Evolutionary conservation across 1,140 invertebrate species (phyloP).

Genomic region (Kradibia gibbosae): DNA sequence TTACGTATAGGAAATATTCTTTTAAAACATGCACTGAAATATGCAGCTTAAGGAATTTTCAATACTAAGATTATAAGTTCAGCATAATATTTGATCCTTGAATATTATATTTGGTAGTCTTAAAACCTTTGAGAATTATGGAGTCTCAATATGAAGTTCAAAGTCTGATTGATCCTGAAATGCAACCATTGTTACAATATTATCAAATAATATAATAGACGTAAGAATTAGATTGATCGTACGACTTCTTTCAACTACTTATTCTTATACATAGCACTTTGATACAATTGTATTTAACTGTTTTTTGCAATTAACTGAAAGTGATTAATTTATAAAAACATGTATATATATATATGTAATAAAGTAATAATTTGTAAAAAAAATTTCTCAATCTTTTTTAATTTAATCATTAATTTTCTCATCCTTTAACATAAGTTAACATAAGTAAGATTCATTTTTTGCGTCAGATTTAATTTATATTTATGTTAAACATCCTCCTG

Average conservation of each 20-base stretch:
- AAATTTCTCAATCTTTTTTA: too few species aligned
- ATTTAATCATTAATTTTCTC: too few species aligned
- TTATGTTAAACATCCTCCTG: neutral
- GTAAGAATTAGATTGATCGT: neutral
- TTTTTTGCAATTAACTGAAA: too few species aligned
- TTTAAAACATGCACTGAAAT: slow-evolving; percentile 3
- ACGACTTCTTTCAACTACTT: too few species aligned
- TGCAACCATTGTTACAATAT: neutral
- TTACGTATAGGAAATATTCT: too few species aligned
- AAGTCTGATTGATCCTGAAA: neutral
- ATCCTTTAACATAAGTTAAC: too few species aligned
- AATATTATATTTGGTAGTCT: slow-evolving; percentile 22
- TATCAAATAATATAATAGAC: neutral
- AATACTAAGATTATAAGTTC: slow-evolving; percentile 5
- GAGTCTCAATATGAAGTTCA: slow-evolving; percentile 4
- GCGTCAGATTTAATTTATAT: slow-evolving; percentile 20
- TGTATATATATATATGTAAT: too few species aligned
- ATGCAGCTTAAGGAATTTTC: slow-evolving; percentile 29
- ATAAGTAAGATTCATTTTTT: slow-evolving; percentile 19
- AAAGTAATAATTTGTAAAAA: too few species aligned
- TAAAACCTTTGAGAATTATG: neutral
- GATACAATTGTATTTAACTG: too few species aligned
- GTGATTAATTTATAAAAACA: too few species aligned
- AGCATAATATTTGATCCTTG: neutral
- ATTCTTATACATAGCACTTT: too few species aligned